Evolutionary conservation across 2,888 invertebrate genomes (phyloP).

Genomic region (Drosophila sordidula): DNA sequence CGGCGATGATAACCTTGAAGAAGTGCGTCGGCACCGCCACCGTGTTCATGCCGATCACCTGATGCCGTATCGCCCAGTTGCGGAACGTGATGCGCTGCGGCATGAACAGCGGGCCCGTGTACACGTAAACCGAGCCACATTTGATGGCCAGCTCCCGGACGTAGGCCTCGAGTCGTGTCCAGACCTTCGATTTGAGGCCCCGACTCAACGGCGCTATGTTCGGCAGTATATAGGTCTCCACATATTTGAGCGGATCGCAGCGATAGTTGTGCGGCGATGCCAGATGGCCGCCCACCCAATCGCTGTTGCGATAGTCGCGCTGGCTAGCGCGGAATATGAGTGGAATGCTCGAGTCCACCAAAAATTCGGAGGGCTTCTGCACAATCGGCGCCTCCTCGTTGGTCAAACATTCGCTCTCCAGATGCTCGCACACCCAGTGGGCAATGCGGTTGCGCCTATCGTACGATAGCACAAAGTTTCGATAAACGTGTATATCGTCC

Average conservation of each 20-base stretch:
- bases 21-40: slow-evolving; percentile 99
- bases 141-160: slow-evolving; percentile 89
- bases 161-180: slow-evolving; percentile 94
- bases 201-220: slow-evolving; percentile 98
- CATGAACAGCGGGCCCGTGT: slow-evolving; percentile 94
- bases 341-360: slow-evolving; percentile 87
- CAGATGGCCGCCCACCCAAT: slow-evolving; percentile 95
- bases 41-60: slow-evolving; percentile 95
- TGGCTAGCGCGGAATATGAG: slow-evolving; percentile 91
- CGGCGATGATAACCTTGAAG: slow-evolving; percentile 95
- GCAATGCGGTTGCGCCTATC: slow-evolving; percentile 94
- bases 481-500: slow-evolving; percentile 93
- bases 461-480: slow-evolving; percentile 95
- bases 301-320: slow-evolving; percentile 91
- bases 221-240: slow-evolving; percentile 95
- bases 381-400: slow-evolving; percentile 47
- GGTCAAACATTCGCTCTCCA: slow-evolving; percentile 86
- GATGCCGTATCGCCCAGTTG: slow-evolving; percentile 93
- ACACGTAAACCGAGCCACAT: slow-evolving; percentile 92
- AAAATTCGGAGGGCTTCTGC: slow-evolving; percentile 25
- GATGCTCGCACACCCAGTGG: slow-evolving; percentile 98
- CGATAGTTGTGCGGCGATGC: slow-evolving; percentile 98
- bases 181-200: slow-evolving; percentile 94
- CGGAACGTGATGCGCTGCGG: slow-evolving; percentile 93
- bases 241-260: slow-evolving; percentile 89